Conservation (phyloP, 2,888 invertebrate species). For the Drosophila setosimentum region DNA sequence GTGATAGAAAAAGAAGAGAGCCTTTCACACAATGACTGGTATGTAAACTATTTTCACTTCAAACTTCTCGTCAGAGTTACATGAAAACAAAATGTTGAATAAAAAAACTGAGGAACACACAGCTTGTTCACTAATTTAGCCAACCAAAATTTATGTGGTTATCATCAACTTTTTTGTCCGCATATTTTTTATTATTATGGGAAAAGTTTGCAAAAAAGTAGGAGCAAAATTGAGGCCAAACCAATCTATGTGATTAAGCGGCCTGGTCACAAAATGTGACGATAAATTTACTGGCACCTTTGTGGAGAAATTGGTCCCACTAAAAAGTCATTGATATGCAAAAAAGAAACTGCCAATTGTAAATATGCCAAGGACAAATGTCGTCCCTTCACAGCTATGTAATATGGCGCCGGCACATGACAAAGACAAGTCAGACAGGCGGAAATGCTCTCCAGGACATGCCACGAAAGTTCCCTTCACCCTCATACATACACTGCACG, state of each 20-base stretch:
- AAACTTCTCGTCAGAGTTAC: constrained; percentile 9
- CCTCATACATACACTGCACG: constrained; percentile 3
- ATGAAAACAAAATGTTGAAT: neutral
- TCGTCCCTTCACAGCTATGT: constrained; percentile 20
- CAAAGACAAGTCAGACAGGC: constrained; percentile 65
- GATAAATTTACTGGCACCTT: constrained; percentile 40
- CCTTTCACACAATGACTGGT: constrained; percentile 7
- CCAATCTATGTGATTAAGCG: constrained; percentile 30
- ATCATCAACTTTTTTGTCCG: constrained; percentile 60
- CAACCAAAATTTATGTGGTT: constrained; percentile 57
- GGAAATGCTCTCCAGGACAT: constrained; percentile 57
- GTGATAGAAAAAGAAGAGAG: neutral
- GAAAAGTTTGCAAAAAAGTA: constrained; percentile 25
- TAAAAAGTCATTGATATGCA: constrained; percentile 66
- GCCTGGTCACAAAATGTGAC: constrained; percentile 26
- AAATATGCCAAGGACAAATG: constrained; percentile 56
- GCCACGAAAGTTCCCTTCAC: constrained; percentile 64
- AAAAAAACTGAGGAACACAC: constrained; percentile 1
- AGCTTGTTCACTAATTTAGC: constrained; percentile 40
- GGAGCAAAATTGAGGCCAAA: constrained; percentile 12
- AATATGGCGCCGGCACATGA: constrained; percentile 52
- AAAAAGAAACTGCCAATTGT: constrained; percentile 63
- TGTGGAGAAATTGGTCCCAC: constrained; percentile 20
- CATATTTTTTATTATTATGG: constrained; percentile 30
- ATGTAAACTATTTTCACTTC: constrained; percentile 31